Conservation (phyloP, 2,888 invertebrate species). For the Cremastinae sp. region DNA sequence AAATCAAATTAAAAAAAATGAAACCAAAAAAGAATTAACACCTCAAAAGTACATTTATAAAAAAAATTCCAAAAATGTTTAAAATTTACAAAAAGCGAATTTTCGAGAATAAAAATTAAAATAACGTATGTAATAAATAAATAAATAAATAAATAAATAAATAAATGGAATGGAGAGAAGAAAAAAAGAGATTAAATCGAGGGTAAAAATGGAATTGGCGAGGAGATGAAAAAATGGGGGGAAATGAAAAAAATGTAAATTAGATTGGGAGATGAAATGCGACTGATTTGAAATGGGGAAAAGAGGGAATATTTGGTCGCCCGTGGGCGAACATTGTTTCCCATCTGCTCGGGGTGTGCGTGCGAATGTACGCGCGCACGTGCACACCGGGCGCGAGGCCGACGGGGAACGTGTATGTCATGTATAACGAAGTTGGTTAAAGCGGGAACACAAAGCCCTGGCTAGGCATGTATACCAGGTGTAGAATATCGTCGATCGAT, state of each 20-base stretch:
- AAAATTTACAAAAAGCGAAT: no score
- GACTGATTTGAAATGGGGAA: background rate
- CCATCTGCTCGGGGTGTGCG: conserved; percentile 21
- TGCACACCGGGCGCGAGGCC: conserved; percentile 6
- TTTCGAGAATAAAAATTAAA: no score
- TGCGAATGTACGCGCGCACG: conserved; percentile 22
- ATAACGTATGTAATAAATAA: no score
- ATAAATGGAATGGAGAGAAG: no score
- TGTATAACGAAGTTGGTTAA: conserved; percentile 35
- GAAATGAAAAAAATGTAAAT: no score
- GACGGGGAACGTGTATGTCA: conserved; percentile 14
- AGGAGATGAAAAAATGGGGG: background rate
- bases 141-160: no score
- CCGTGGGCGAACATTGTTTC: conserved; percentile 20
- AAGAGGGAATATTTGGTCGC: background rate
- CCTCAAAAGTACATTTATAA: no score
- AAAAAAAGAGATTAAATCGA: no score
- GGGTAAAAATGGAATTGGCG: background rate
- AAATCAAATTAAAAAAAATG: no score
- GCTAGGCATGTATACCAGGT: conserved; percentile 32
- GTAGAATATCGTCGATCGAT: conserved; percentile 55
- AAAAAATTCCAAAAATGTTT: no score
- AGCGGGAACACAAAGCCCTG: conserved; percentile 16
- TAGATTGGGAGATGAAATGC: background rate
- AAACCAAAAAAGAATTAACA: no score